Base-by-base conservation (phyloP, 1,140 invertebrate species). In the Drosophila mojavensis region DNA sequence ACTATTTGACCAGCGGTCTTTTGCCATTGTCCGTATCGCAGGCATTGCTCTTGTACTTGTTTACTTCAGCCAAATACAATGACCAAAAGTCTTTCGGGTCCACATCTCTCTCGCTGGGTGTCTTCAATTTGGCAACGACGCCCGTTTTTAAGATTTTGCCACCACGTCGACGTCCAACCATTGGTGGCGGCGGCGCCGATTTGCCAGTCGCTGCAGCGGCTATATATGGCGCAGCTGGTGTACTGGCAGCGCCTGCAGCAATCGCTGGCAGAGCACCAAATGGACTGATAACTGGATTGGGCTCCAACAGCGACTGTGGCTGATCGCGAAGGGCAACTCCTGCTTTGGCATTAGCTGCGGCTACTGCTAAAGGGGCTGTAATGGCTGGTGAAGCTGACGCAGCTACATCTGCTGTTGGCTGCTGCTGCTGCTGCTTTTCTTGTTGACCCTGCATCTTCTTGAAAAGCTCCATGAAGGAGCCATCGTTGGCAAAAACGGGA, bases 1-100 rank as follows among this genome's bases (percentile, higher is more conserved):
- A 24, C 93, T 95, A 98, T 95, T 98, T 98, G 47, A 98, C 97
- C 55, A 98, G 93, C 11, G 97, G 97, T 78, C 97, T 94, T 53
- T 97, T 98, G 93, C 97, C 98, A 77, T 97, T 95, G 91, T 98
- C 97, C 88, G 98, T 97, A 91, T 98, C 96, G 93, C 97, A 98
- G 61, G 96, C 97, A 51, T 97, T 96, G 91, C 97, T 97, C 90
- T 97, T 96, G 84, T 98, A 98, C 85, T 97, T 96, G 90, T 97
- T 96, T 6, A 98, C 97, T 94, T 98, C 97, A 28, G 96, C 96
- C 95, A 98, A 96, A 85, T 98, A 98, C 3, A 97, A 93, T 0
- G 97, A 96, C 97, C 97, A 98, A 6, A 97, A 97, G 93, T 98
- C 97, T 91, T 96, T 97, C 0, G 96, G 95, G 63, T 95, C 94